Conservation (phyloP, 2,113 vertebrate genomes). For the Octodon degus region DNA sequence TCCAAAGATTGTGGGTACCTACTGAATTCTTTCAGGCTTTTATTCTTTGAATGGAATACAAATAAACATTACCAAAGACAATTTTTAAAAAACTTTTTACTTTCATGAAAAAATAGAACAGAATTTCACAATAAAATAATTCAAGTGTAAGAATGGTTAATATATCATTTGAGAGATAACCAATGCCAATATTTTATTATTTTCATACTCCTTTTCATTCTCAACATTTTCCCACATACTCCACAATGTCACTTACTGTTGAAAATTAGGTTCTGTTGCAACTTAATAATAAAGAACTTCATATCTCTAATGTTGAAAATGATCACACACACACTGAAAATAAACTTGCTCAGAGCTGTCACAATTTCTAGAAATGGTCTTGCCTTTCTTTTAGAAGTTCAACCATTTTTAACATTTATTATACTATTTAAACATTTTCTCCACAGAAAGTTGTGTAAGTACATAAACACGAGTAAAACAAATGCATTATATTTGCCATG, state of each 20-base stretch:
- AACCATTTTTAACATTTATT: constrained; percentile 51
- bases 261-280: neutral
- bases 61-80: neutral
- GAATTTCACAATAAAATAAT: neutral
- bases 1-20: too few relatives aligned
- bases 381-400: neutral
- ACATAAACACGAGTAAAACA: constrained; percentile 83
- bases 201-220: neutral
- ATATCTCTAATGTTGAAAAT: neutral
- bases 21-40: neutral
- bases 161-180: neutral
- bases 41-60: neutral
- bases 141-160: neutral
- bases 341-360: constrained; percentile 8
- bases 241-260: neutral
- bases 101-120: neutral
- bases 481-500: constrained; percentile 80
- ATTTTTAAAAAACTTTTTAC: neutral
- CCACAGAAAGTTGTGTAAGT: constrained; percentile 76
- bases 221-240: constrained; percentile 7
- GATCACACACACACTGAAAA: constrained; percentile 1
- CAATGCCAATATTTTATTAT: neutral
- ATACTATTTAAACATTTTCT: constrained; percentile 82
- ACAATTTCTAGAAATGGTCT: constrained; percentile 1
- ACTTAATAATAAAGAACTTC: neutral